Evolutionary conservation across 2,797 vertebrate genomes (phyloP), one percentile per base, ranked within the genome.

Genomic region (Danio tinwini): DNA sequence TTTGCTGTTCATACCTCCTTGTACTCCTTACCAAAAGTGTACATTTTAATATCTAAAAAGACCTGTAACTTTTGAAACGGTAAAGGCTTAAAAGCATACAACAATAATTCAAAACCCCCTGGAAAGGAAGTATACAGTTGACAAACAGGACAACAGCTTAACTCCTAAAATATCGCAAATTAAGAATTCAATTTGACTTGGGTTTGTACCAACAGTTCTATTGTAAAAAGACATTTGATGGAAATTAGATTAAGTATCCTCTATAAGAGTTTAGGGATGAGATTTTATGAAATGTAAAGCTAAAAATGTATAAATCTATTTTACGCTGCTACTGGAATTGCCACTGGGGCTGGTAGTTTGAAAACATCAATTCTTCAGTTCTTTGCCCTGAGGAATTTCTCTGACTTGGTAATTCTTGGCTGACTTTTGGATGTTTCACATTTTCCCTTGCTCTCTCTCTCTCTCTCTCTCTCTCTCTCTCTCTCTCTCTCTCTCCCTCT

Each of bases 311-410:
- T 21, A 52, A 61, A 78, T 78, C 12, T 52, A 9, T 76, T n/a
- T 21, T 45, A 14, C 7, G 67, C 11, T 56, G 11, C 39, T 67
- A 37, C 63, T 65, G 49, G 56, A 50, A 82, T 42, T 80, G 76
- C 64, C 83, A 83, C 58, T 61, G 70, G 75, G 81, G 70, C 59
- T 53, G 65, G 81, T 78, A 76, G 76, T 73, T 79, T 83, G 69
- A 78, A 56, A 82, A 81, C 80, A 80, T 76, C 29, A 47, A 44
- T 77, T 56, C 81, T 52, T 72, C 53, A 29, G 40, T 49, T 56
- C 56, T 52, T 29, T 67, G 52, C 68, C 81, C 71, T 21, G 55
- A 73, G 76, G 82, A 85, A 56, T 82, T 82, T 81, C 85, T 84
- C 87, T 62, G 67, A 47, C 37, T 71, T 29, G 47, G 17, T 68